Base-by-base conservation (phyloP, 1,140 invertebrate genomes). In the Pseudomyrmex cubaensis region DNA sequence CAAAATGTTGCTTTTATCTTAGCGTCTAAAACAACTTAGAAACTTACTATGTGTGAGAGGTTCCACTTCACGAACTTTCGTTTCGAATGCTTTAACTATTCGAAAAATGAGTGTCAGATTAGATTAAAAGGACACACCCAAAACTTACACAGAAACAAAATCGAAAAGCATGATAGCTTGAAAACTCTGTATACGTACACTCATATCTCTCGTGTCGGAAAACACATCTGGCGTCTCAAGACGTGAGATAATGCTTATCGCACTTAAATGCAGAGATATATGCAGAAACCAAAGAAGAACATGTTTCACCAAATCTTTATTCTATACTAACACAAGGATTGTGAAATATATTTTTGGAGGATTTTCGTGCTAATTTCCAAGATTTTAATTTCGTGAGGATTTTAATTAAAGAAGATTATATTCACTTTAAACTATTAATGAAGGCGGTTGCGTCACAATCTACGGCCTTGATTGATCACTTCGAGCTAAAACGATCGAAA, bases 21-120 rank as follows among this genome's bases (percentile, higher is more conserved):
- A 25, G 3, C 22, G 46, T 20, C 20, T 56, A 2, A 76, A 54
- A 76, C 66, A 77, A 7, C 35, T 35, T 75, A 44, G 66, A 77
- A 77, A 7, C 3, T 3, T 75, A 1, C 1, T 17, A 7, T 12
- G 54, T 2, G 25, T 66, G 22, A 67, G 2, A 67, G 62, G 8
- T 25, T 76, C n/a, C 10, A 73, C 22, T 17, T 25, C 22, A 22
- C 9, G 52, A 76, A 76, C 25, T 77, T 77, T 67, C 48, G 20
- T 48, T 20, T 20, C 13, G 17, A 67, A 35, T 17, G 15, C 44
- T 76, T 5, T 12, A 52, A 52, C 9, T 12, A 52, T 12, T 35
- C 2, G 13, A 25, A 9, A 75, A 20, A 20, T 12, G 20, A 54
- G 20, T 15, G 12, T n/a, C 9, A 15, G 48, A 69, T 52, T 69